Percentiles rank a stretch among this genome's conserved stretches.
phyloP scores from a whole-genome alignment of 2,888 invertebrate species.

The Aradus depressus region DNA sequence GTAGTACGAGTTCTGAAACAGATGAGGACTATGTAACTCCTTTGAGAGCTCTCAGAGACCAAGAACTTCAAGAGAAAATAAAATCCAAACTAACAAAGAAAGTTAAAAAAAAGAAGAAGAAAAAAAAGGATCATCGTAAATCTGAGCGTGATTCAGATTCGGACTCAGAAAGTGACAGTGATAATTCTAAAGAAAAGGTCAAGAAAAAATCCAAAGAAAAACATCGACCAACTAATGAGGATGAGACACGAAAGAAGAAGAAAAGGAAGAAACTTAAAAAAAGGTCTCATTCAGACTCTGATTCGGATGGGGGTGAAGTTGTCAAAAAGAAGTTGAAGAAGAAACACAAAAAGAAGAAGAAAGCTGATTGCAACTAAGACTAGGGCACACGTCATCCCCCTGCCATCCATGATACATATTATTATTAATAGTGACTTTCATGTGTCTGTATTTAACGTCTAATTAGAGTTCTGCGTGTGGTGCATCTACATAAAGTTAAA shows the following conservation, averaged over 20 bases:
- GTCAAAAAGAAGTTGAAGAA: background rate
- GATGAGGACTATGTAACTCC: conserved; percentile 74
- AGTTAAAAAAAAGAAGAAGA: conserved; percentile 43
- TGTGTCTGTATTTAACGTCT: no score
- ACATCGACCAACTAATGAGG: conserved; percentile 23
- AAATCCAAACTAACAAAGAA: conserved; percentile 45
- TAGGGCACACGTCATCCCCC: no score
- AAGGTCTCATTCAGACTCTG: conserved; percentile 19
- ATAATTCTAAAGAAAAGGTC: conserved; percentile 31
- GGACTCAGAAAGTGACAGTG: conserved; percentile 33
- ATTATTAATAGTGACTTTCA: no score
- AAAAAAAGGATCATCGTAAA: conserved; percentile 33
- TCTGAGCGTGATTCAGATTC: conserved; percentile 30
- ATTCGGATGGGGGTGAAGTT: conserved; percentile 2
- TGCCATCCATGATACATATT: no score
- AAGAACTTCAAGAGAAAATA: conserved; percentile 60
- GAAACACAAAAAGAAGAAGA: conserved; percentile 2
- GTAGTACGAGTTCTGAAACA: conserved; percentile 86
- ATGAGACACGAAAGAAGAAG: conserved; percentile 33
- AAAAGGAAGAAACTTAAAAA: conserved; percentile 36
- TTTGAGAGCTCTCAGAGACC: conserved; percentile 63
- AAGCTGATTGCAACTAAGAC: no score
- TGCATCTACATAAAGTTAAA: no score
- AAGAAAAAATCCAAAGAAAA: conserved; percentile 32
- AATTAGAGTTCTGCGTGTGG: no score